Conservation (phyloP, 1,140 invertebrate genomes). For the Diorhabda sublineata region DNA sequence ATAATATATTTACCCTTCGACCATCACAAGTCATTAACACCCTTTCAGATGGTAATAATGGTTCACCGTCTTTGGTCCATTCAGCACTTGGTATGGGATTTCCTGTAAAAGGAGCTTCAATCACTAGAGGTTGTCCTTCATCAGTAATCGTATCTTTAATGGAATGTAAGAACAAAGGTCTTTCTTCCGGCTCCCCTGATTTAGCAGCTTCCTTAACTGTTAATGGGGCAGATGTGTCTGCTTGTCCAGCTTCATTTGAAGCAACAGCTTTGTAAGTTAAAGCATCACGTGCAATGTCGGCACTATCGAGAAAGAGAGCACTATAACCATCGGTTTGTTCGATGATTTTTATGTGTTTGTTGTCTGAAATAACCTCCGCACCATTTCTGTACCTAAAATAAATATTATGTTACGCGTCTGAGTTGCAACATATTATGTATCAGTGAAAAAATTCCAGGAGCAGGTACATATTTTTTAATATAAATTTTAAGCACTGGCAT, state of each 20-base stretch:
- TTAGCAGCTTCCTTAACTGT: slow-evolving; percentile 53
- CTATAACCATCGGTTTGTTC: slow-evolving; percentile 65
- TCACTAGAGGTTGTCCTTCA: slow-evolving; percentile 66
- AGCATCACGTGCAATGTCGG: slow-evolving; percentile 59
- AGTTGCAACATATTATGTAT: no score
- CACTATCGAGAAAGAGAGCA: slow-evolving; percentile 59
- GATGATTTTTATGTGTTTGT: slow-evolving; percentile 61
- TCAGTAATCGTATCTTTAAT: slow-evolving; percentile 70
- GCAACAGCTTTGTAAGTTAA: slow-evolving; percentile 74
- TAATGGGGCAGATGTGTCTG: slow-evolving; percentile 64
- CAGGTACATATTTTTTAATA: no score
- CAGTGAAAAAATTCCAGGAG: no score
- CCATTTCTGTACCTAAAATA: slow-evolving; percentile 62
- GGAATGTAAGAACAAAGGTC: slow-evolving; percentile 69
- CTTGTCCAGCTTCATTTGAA: slow-evolving; percentile 69
- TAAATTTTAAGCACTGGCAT: no score
- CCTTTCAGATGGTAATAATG: slow-evolving; percentile 60
- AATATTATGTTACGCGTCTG: no score
- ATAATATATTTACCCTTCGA: slow-evolving; percentile 57
- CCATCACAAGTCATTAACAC: slow-evolving; percentile 74
- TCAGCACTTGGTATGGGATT: slow-evolving; percentile 81
- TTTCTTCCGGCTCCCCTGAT: slow-evolving; percentile 62
- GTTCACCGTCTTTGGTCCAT: slow-evolving; percentile 77
- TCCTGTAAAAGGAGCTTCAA: slow-evolving; percentile 70
- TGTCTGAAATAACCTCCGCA: slow-evolving; percentile 70